Evolutionary conservation across 2,888 invertebrate species (phyloP).

Genomic region (Cotesia congregata): DNA sequence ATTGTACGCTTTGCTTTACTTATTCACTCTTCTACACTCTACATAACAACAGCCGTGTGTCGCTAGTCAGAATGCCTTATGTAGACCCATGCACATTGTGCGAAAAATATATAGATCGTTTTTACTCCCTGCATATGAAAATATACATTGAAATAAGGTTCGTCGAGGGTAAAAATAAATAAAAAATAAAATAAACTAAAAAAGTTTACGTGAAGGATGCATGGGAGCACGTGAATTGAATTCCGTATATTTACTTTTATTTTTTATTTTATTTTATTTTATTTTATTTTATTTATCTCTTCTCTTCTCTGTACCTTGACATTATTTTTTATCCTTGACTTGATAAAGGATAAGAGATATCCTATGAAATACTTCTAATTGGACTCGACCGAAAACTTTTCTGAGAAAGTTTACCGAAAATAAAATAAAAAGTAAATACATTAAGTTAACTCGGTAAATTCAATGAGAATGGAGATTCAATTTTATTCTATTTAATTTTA

Average conservation of each 20-base stretch:
- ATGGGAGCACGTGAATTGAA: slow-evolving; percentile 26
- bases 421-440: slow-evolving; percentile 12
- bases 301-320: not conserved
- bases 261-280: not conserved
- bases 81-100: not conserved
- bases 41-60: not conserved
- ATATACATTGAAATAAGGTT: not conserved
- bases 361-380: slow-evolving; percentile 28
- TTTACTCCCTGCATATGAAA: not conserved
- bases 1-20: not conserved
- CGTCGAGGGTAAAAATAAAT: not conserved
- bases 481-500: slow-evolving; percentile 12
- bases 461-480: slow-evolving; percentile 20
- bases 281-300: not conserved
- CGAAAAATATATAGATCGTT: slow-evolving; percentile 9
- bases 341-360: not conserved
- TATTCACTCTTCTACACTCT: not conserved
- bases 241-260: not conserved
- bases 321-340: not conserved
- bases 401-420: not conserved
- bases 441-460: slow-evolving; percentile 30
- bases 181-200: slow-evolving; percentile 5
- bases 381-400: slow-evolving; percentile 25
- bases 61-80: not conserved
- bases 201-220: slow-evolving; percentile 9